Evolutionary conservation across 2,888 invertebrate species (phyloP).

Genomic region (Pinctada fucata): DNA sequence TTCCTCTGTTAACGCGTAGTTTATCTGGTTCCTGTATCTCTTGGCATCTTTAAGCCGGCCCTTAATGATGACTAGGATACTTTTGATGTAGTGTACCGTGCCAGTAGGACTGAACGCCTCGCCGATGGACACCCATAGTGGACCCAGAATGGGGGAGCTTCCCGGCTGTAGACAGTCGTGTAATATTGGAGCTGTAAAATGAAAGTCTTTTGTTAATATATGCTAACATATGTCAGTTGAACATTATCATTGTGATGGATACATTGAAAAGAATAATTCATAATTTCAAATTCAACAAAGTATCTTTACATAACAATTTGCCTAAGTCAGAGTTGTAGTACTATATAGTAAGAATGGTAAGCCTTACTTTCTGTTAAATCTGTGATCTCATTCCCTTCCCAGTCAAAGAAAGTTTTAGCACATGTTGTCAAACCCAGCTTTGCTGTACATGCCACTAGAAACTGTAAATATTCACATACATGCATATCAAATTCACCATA

Average conservation of each 20-base stretch:
- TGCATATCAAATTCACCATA: not conserved
- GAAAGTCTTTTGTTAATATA: too few species aligned
- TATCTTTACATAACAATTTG: too few species aligned
- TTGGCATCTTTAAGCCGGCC: conserved; percentile 66
- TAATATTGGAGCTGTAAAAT: conserved; percentile 70
- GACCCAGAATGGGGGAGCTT: conserved; percentile 73
- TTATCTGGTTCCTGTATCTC: conserved; percentile 69
- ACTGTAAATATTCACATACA: conserved; percentile 59
- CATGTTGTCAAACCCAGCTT: conserved; percentile 69
- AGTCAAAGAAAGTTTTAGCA: conserved; percentile 72
- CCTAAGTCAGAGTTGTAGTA: too few species aligned
- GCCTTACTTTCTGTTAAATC: conserved; percentile 67
- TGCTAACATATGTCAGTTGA: too few species aligned
- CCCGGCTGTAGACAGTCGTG: conserved; percentile 73
- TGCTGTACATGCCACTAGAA: conserved; percentile 71
- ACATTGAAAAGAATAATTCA: too few species aligned
- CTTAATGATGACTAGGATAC: conserved; percentile 65
- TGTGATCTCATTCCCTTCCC: conserved; percentile 73
- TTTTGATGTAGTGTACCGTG: conserved; percentile 67
- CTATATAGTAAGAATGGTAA: not conserved
- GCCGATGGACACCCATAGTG: conserved; percentile 76
- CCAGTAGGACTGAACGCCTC: conserved; percentile 76
- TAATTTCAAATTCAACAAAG: too few species aligned
- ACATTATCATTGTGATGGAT: too few species aligned
- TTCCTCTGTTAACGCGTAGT: conserved; percentile 62